These are phyloP conservation scores for Coregonus sp. DNA, from an alignment of 2,797 vertebrate species.

Conservation along the genomic window DNA sequence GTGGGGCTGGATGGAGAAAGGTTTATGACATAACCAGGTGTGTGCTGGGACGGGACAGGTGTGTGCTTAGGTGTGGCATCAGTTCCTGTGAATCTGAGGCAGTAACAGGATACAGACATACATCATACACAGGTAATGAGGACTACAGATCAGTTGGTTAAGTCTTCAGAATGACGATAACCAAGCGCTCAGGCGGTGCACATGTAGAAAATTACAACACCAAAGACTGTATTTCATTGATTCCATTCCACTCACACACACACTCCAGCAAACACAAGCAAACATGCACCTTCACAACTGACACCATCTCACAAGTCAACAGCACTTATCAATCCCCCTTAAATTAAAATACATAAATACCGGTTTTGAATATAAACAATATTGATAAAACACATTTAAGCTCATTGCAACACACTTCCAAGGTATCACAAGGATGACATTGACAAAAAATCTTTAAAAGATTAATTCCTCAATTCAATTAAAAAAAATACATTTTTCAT, in stretches of 20 bases:
- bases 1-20: neutral
- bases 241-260: slow-evolving; percentile 56
- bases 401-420: slow-evolving; percentile 45
- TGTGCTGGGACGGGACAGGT: neutral
- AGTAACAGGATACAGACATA: neutral
- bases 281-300: slow-evolving; percentile 11
- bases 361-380: slow-evolving; percentile 71
- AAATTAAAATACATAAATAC: slow-evolving; percentile 79
- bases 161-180: too few relatives aligned
- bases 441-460: slow-evolving; percentile 42
- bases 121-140: neutral
- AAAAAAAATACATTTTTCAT: slow-evolving; percentile 8
- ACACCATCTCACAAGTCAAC: neutral
- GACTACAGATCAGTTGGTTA: too few relatives aligned
- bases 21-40: neutral
- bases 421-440: slow-evolving; percentile 50
- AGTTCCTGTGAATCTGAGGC: neutral
- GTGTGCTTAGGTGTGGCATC: neutral
- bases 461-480: slow-evolving; percentile 27
- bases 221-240: slow-evolving; percentile 64
- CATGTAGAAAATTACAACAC: neutral
- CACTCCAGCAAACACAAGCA: slow-evolving; percentile 52
- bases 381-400: slow-evolving; percentile 64
- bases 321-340: slow-evolving; percentile 57
- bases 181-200: neutral